A percentile compares a stretch with the other conserved stretches of the same genome.
Conservation (phyloP, 1,140 invertebrate species). For the Zaprionus gabonicus region DNA sequence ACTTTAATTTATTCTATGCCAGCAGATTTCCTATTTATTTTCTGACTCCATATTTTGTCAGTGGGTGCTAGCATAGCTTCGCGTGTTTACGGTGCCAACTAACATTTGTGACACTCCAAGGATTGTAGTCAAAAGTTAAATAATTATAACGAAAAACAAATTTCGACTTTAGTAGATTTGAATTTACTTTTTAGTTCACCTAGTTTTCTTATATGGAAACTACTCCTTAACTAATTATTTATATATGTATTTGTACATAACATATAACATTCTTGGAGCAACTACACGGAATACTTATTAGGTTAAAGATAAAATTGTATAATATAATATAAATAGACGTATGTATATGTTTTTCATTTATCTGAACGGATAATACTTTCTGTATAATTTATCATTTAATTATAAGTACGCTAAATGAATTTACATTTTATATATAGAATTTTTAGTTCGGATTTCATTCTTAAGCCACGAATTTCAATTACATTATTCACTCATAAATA, state of each 20-base stretch:
- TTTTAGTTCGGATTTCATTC: background rate
- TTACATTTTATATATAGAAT: background rate
- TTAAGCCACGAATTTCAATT: background rate
- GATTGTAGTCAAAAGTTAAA: constrained; percentile 35
- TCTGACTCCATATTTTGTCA: constrained; percentile 45
- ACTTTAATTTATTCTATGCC: constrained; percentile 70
- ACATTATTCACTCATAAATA: background rate
- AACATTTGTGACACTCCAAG: constrained; percentile 53
- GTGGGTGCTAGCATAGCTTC: constrained; percentile 37
- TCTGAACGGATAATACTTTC: no score
- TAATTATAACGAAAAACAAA: constrained; percentile 22
- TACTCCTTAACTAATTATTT: no score
- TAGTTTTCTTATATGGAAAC: no score
- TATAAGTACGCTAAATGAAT: background rate
- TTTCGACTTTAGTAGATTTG: background rate
- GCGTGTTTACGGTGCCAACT: constrained; percentile 48
- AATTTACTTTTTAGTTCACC: background rate
- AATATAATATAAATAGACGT: no score
- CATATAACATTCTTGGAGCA: no score
- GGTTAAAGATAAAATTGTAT: no score
- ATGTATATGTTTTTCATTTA: no score
- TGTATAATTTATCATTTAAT: background rate
- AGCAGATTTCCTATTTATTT: constrained; percentile 55
- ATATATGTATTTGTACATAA: no score
- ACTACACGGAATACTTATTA: no score